Evolutionary conservation across 2,888 invertebrate species (phyloP).

Genomic region (Polia nebulosa): DNA sequence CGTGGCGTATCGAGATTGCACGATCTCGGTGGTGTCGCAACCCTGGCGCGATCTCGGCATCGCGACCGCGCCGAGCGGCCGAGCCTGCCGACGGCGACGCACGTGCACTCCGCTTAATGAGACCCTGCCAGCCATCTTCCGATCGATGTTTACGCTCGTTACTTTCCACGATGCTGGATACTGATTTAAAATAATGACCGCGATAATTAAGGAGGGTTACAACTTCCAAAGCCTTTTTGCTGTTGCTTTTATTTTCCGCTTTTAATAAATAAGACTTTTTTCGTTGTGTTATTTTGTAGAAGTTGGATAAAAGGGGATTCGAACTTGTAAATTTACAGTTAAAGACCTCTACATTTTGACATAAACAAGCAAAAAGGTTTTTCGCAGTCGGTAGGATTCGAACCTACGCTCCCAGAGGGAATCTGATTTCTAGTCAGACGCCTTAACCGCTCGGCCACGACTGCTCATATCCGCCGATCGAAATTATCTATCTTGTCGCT

Average conservation of each 20-base stretch:
- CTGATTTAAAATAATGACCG: slow-evolving; percentile 67
- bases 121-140: slow-evolving; percentile 82
- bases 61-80: slow-evolving; percentile 42
- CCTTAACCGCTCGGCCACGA: slow-evolving; percentile 97
- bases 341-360: background rate
- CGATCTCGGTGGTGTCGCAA: slow-evolving; percentile 67
- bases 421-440: slow-evolving; percentile 97
- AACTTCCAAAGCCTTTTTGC: slow-evolving; percentile 33
- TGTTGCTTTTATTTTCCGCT: slow-evolving; percentile 42
- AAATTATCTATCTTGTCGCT: slow-evolving; percentile 42
- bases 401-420: slow-evolving; percentile 98
- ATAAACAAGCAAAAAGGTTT: slow-evolving; percentile 55
- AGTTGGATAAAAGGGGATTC: background rate
- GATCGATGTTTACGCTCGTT: slow-evolving; percentile 79
- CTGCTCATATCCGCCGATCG: slow-evolving; percentile 84
- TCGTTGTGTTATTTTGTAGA: slow-evolving; percentile 3
- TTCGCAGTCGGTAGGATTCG: slow-evolving; percentile 96
- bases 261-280: slow-evolving; percentile 20
- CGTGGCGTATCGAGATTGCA: slow-evolving; percentile 59
- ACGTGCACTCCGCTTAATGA: slow-evolving; percentile 86
- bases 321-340: slow-evolving; percentile 2
- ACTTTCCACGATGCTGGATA: slow-evolving; percentile 72
- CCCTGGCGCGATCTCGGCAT: slow-evolving; percentile 66
- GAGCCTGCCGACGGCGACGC: slow-evolving; percentile 81
- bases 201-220: slow-evolving; percentile 54